Base-by-base conservation (phyloP, 2,888 invertebrate genomes). In the Andrena hattorfiana region DNA sequence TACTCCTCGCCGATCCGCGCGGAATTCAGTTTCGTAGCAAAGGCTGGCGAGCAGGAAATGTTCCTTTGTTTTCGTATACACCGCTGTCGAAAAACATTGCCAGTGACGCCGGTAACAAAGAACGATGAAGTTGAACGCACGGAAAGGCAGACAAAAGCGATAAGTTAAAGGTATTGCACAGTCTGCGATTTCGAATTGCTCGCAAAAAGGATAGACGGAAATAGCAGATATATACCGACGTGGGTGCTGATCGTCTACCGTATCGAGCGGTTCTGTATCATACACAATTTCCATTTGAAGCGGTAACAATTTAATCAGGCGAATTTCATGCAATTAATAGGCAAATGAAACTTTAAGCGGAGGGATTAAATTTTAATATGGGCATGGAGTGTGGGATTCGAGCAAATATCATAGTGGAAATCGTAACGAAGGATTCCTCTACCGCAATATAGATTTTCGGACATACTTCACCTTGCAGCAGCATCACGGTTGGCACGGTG, bases 21-120 rank as follows among this genome's bases (percentile, higher is more conserved):
- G 51, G 32, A 78, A 78, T 67, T 80, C 80, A 42, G 74, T 75
- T 68, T 80, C 63, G 28, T 10, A 26, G 26, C 10, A 20, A 75
- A 74, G 69, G 66, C 70, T 2, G 56, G 23, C 26, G 23, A 56
- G 23, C 56, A 20, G 48, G 66, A 32, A 77, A 48, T 16, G 71
- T 77, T 63, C 59, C 77, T 82, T 77, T 82, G 82, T 78, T 78
- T 82, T 56, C 82, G 42, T 28, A 23, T 51, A 71, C 74, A 74
- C 70, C 51, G 69, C 64, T 54, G 72, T 63, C 81, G 69, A 66
- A 62, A 77, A 66, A 48, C 72, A 49, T 81, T 62, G 59, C 26
- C 71, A 7, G 67, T 62, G 48, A 30, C 48, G 68, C 20, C 67
- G 62, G 54, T 67, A 77, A 71, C 74, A 83, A 71, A 79, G 70